Conservation (phyloP, 1,140 invertebrate species). For the Kradibia gibbosae region DNA sequence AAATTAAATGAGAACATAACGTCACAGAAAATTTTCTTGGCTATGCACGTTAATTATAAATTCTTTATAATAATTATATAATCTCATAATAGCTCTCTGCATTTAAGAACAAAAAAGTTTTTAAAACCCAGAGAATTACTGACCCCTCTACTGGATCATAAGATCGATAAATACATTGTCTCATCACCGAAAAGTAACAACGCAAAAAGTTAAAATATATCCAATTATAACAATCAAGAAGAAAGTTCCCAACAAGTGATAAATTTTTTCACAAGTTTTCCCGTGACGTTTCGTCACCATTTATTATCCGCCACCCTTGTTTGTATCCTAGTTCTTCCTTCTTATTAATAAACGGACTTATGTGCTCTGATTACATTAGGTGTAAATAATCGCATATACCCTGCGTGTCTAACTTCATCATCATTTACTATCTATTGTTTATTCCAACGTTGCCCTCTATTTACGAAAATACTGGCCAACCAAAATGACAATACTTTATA, state of each 20-base stretch:
- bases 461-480: neutral
- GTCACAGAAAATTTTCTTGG: no score
- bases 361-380: conserved; percentile 13
- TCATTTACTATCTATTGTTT: neutral
- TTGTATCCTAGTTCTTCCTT: neutral
- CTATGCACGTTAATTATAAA: no score
- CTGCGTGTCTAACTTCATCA: neutral
- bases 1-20: no score
- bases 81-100: no score
- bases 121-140: no score
- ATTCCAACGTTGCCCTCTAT: neutral
- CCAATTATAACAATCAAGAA: conserved; percentile 20
- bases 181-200: neutral
- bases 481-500: neutral
- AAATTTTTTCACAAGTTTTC: conserved; percentile 25
- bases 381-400: neutral
- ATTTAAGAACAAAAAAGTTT: no score
- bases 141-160: no score
- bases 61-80: no score
- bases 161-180: no score
- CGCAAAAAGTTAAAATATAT: conserved; percentile 29
- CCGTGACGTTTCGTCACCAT: neutral
- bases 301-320: neutral
- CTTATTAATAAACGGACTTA: conserved; percentile 19
- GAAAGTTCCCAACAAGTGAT: neutral